These are phyloP conservation scores for Himantopus leucocephalus DNA, from an alignment of 2,113 vertebrate species.

Conservation along the genomic window DNA sequence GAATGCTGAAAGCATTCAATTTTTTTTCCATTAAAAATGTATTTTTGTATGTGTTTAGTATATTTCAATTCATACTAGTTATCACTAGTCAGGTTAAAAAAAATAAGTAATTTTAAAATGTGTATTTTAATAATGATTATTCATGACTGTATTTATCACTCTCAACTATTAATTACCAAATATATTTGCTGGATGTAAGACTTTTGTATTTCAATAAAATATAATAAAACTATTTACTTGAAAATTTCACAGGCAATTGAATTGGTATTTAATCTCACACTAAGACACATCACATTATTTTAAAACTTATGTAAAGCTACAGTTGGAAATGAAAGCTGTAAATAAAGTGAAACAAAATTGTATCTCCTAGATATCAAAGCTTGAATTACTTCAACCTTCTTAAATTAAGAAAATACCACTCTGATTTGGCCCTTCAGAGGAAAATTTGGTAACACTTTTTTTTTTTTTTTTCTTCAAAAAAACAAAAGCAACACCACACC, in stretches of 20 bases:
- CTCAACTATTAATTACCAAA: slow-evolving; percentile 57
- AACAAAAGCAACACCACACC: background rate
- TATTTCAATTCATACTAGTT: background rate
- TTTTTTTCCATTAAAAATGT: slow-evolving; percentile 28
- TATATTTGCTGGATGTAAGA: slow-evolving; percentile 55
- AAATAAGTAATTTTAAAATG: slow-evolving; percentile 17
- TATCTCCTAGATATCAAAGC: background rate
- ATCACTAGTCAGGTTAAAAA: background rate
- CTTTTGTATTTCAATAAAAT: slow-evolving; percentile 72
- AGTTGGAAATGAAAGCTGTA: background rate
- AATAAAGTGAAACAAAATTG: background rate
- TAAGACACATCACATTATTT: background rate
- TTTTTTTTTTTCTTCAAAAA: background rate
- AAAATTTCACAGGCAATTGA: background rate
- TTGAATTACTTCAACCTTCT: background rate
- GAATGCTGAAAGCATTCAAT: background rate
- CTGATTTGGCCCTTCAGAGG: background rate
- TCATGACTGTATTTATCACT: slow-evolving; percentile 45
- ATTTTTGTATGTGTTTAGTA: slow-evolving; percentile 26
- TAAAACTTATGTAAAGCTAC: background rate
- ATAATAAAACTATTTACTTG: slow-evolving; percentile 56
- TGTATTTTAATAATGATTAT: slow-evolving; percentile 41
- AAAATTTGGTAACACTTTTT: background rate
- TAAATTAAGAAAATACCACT: background rate
- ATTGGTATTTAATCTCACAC: background rate